These are phyloP conservation scores for Smithornis capensis DNA, from an alignment of 2,113 vertebrate species.

Conservation along the genomic window DNA sequence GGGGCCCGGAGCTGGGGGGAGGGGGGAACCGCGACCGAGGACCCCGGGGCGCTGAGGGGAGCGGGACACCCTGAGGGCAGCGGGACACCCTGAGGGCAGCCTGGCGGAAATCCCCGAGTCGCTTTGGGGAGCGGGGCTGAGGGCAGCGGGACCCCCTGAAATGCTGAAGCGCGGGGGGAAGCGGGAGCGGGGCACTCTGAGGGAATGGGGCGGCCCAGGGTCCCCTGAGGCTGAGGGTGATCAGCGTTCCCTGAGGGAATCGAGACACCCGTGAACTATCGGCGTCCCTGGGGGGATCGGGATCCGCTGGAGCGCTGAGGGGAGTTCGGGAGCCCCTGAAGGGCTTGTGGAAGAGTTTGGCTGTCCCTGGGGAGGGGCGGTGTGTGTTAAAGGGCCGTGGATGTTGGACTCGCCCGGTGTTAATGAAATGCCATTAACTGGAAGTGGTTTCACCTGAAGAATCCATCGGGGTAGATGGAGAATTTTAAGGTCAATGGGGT, in stretches of 20 bases:
- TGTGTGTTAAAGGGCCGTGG: not conserved
- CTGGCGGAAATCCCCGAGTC: no score
- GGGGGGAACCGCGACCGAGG: not conserved
- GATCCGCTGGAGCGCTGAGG: not conserved
- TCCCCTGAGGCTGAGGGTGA: not conserved
- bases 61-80: not conserved
- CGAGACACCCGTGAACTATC: no score
- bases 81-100: no score
- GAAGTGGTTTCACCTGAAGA: not conserved
- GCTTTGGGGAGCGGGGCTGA: not conserved
- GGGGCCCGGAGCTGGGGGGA: not conserved
- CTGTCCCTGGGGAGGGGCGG: not conserved
- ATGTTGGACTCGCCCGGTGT: no score
- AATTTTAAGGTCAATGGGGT: rapidly evolving
- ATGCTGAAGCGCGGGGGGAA: not conserved
- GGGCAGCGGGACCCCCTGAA: not conserved
- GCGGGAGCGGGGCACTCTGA: no score
- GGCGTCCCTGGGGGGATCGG: not conserved
- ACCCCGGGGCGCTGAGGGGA: not conserved
- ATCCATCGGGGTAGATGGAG: no score
- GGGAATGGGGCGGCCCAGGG: no score
- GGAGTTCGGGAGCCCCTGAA: not conserved
- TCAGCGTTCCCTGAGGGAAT: not conserved
- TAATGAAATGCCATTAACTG: rapidly evolving
- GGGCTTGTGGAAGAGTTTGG: not conserved